Evolutionary conservation across 2,888 invertebrate species (phyloP).

Genomic region (Choreutis nemorana): DNA sequence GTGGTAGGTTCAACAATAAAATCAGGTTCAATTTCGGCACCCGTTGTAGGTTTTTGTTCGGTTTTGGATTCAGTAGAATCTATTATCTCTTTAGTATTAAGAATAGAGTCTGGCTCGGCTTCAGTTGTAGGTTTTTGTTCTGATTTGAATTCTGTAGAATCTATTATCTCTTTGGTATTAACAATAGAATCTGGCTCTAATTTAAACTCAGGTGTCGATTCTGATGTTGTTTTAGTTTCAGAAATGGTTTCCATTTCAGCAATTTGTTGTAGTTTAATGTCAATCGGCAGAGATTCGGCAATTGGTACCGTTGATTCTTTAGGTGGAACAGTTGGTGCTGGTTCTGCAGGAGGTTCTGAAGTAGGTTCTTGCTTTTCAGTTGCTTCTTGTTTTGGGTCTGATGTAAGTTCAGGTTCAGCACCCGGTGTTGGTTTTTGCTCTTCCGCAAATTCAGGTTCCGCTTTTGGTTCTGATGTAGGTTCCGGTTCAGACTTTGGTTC

Average conservation of each 20-base stretch:
- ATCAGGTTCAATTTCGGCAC: too few species aligned
- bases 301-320: conserved; percentile 38
- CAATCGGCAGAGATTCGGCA: too few species aligned
- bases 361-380: conserved; percentile 29
- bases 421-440: conserved; percentile 11
- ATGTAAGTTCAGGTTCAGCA: conserved; percentile 24
- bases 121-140: conserved; percentile 8
- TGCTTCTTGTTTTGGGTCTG: conserved; percentile 34
- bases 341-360: conserved; percentile 16
- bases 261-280: too few species aligned
- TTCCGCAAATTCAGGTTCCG: conserved; percentile 23
- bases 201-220: conserved; percentile 10
- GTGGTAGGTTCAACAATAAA: too few species aligned
- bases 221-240: conserved; percentile 31
- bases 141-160: too few species aligned
- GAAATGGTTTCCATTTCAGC: conserved; percentile 24
- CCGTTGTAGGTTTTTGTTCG: too few species aligned
- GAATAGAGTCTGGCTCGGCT: conserved; percentile 5
- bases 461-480: conserved; percentile 16
- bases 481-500: conserved; percentile 16
- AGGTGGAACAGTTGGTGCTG: conserved; percentile 33
- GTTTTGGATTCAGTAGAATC: too few species aligned
- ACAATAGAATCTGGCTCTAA: too few species aligned
- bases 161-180: too few species aligned
- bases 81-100: too few species aligned